Evolutionary conservation across 2,797 vertebrate genomes (phyloP).

Genomic region (Falco naumanni): DNA sequence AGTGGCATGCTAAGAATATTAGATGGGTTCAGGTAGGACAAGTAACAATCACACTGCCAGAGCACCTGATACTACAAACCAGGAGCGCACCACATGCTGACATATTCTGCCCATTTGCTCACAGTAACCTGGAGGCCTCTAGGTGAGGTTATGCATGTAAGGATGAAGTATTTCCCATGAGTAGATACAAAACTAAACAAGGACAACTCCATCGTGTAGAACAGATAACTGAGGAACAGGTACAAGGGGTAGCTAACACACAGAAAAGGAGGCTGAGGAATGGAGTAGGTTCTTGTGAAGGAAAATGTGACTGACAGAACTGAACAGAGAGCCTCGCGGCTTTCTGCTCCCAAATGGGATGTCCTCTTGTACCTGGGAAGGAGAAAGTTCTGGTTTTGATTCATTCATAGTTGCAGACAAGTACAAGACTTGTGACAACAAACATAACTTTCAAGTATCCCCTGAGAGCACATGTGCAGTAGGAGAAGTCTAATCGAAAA

Average conservation of each 20-base stretch:
- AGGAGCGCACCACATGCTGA: accelerated
- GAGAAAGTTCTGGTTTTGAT: background rate
- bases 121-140: background rate
- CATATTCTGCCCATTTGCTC: background rate
- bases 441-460: background rate
- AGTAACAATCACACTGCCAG: background rate
- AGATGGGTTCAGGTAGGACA: background rate
- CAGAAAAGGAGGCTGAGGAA: background rate
- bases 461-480: accelerated
- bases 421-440: background rate
- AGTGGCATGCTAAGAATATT: background rate
- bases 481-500: background rate
- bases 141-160: background rate
- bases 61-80: background rate
- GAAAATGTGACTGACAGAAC: background rate
- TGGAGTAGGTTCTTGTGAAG: background rate
- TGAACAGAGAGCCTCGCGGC: background rate
- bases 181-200: background rate
- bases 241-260: background rate
- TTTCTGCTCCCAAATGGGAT: background rate
- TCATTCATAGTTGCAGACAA: background rate
- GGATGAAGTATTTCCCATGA: background rate
- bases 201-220: background rate
- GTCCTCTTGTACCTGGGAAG: background rate
- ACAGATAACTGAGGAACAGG: background rate